A percentile compares a stretch with the other conserved stretches of the same genome.
Conservation (phyloP, 2,888 invertebrate species). For the Caenorhabditis sp. region DNA sequence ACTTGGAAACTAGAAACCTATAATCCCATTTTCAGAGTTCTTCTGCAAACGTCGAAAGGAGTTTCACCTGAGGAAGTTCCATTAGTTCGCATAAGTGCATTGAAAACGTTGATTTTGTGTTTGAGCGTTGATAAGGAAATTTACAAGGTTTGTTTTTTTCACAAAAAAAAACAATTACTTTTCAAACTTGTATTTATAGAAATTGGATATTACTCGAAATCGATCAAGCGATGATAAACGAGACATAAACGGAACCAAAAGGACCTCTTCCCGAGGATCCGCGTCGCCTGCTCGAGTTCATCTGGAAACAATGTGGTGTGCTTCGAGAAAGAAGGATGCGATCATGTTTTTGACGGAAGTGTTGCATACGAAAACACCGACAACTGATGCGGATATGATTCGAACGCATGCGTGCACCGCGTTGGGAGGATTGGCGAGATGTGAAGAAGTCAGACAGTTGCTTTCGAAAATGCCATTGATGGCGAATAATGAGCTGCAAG, state of each 20-base stretch:
- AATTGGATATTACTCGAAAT: not conserved
- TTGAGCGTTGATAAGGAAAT: slow-evolving; percentile 73
- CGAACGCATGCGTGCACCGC: slow-evolving; percentile 89
- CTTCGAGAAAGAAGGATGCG: slow-evolving; percentile 90
- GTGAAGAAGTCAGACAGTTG: slow-evolving; percentile 89
- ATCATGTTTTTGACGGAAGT: slow-evolving; percentile 90
- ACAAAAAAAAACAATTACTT: not conserved
- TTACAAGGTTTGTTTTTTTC: slow-evolving; percentile 7
- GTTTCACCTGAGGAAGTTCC: slow-evolving; percentile 85
- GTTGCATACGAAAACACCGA: slow-evolving; percentile 89
- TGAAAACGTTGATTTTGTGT: slow-evolving; percentile 89
- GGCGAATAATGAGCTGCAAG: slow-evolving; percentile 88
- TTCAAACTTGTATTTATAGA: not conserved
- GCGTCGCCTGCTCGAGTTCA: slow-evolving; percentile 72
- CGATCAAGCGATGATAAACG: not conserved
- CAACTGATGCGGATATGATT: slow-evolving; percentile 94
- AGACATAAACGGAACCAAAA: not conserved
- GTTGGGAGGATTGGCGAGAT: slow-evolving; percentile 89
- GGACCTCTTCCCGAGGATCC: not conserved
- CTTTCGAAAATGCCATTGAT: slow-evolving; percentile 93
- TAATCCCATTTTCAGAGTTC: slow-evolving; percentile 73
- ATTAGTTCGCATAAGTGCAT: slow-evolving; percentile 88
- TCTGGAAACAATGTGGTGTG: slow-evolving; percentile 91
- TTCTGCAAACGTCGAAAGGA: slow-evolving; percentile 87
- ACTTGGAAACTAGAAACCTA: too few species aligned